phyloP scores from a whole-genome alignment of 2,113 vertebrate species.

The Aramus guarauna region DNA sequence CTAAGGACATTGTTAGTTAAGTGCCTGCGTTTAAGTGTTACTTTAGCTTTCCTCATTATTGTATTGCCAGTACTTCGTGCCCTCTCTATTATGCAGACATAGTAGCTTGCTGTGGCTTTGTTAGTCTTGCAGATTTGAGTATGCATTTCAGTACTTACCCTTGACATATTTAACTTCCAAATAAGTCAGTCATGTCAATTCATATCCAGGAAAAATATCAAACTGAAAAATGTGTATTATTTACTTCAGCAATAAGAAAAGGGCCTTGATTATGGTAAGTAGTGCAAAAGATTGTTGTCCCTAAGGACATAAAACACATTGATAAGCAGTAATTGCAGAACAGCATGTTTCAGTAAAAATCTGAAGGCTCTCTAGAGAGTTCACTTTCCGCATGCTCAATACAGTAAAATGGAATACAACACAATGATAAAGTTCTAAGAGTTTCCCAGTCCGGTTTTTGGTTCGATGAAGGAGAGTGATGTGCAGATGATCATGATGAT shows the following conservation, averaged over 20 bases:
- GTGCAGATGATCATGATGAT: not conserved
- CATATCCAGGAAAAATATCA: not conserved
- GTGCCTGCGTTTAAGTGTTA: not conserved
- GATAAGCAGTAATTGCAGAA: not conserved
- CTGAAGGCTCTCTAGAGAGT: not conserved
- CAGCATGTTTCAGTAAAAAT: not conserved
- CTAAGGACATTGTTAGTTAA: not conserved
- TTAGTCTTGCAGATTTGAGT: not conserved
- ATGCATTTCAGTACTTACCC: not conserved
- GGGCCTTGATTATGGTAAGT: not conserved
- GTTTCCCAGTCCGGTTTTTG: not conserved
- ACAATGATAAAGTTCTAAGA: not conserved
- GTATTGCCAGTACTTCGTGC: not conserved
- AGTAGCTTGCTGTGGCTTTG: not conserved
- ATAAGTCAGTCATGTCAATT: not conserved
- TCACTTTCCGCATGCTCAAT: not conserved
- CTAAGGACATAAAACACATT: not conserved
- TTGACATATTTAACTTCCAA: not conserved
- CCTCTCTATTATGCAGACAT: not conserved
- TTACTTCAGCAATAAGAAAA: not conserved
- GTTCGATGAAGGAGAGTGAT: not conserved
- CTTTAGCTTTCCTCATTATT: not conserved
- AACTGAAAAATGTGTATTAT: not conserved
- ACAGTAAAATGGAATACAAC: not conserved
- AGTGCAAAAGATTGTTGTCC: not conserved